Conservation (phyloP, 2,888 invertebrate genomes). For the Heteromurus nitidus region DNA sequence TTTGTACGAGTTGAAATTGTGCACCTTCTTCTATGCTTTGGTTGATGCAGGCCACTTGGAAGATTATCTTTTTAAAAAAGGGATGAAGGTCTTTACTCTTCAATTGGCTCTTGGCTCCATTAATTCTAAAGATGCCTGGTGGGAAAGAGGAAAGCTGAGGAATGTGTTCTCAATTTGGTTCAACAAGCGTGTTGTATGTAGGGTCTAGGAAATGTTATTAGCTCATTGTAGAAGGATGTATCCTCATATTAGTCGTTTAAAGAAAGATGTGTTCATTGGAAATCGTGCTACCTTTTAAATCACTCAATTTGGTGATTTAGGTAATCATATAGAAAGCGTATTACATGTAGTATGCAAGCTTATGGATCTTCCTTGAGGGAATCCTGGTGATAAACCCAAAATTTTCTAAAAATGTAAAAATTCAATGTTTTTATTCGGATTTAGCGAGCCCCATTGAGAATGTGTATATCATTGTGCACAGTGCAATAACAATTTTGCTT, state of each 20-base stretch:
- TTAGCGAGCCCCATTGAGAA: too few relatives aligned
- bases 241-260: conserved; percentile 39
- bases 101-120: not conserved
- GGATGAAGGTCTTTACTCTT: not conserved
- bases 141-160: not conserved
- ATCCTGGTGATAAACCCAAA: too few relatives aligned
- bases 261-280: conserved; percentile 49
- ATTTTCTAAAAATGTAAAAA: too few relatives aligned
- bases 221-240: conserved; percentile 46
- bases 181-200: not conserved
- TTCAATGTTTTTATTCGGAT: too few relatives aligned
- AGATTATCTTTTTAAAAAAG: too few relatives aligned
- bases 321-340: too few relatives aligned
- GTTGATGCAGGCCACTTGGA: conserved; percentile 14
- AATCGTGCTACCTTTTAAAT: too few relatives aligned
- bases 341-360: too few relatives aligned
- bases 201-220: conserved; percentile 32
- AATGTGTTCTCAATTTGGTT: not conserved
- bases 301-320: conserved; percentile 30
- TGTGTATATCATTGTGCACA: too few relatives aligned
- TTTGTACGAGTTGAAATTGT: conserved; percentile 1
- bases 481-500: too few relatives aligned
- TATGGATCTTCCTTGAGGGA: too few relatives aligned
- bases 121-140: not conserved
- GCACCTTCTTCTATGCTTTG: conserved; percentile 1